phyloP scores from a whole-genome alignment of 1,140 invertebrate genomes.

The Ptiloglossa arizonensis region DNA sequence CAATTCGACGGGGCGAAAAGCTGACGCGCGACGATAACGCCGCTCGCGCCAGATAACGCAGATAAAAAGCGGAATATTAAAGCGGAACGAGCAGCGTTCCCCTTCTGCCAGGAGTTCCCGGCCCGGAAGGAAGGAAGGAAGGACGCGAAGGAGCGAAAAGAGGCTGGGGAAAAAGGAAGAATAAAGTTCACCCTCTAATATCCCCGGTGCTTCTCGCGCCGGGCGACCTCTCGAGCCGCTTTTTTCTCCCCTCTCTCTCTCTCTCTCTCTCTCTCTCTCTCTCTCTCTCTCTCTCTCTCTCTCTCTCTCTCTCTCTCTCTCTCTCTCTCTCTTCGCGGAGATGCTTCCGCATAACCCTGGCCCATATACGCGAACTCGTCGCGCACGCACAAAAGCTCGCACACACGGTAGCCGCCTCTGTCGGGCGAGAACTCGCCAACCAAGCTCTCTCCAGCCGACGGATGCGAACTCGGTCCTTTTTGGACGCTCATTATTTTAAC shows the following conservation, averaged over 20 bases:
- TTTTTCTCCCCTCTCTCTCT: background rate
- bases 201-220: conserved; percentile 1
- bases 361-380: conserved; percentile 41
- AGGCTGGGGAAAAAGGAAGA: conserved; percentile 1
- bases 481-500: conserved; percentile 73
- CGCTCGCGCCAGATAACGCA: conserved; percentile 1
- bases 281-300: background rate
- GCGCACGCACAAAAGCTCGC: conserved; percentile 48
- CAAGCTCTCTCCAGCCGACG: conserved; percentile 15
- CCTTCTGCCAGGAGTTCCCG: background rate
- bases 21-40: conserved; percentile 53
- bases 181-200: conserved; percentile 44
- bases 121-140: conserved; percentile 4
- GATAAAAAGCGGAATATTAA: conserved; percentile 8
- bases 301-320: background rate
- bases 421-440: background rate
- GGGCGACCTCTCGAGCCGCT: conserved; percentile 7
- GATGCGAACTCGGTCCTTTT: conserved; percentile 54
- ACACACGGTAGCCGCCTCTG: conserved; percentile 26
- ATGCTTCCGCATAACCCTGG: conserved; percentile 51
- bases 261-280: background rate
- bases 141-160: background rate
- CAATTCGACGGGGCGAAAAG: conserved; percentile 54
- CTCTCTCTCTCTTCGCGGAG: background rate
- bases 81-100: background rate